Evolutionary conservation across 2,797 vertebrate species (phyloP), one percentile per base, ranked within the genome.

Genomic region (Rhynchonycteris naso): DNA sequence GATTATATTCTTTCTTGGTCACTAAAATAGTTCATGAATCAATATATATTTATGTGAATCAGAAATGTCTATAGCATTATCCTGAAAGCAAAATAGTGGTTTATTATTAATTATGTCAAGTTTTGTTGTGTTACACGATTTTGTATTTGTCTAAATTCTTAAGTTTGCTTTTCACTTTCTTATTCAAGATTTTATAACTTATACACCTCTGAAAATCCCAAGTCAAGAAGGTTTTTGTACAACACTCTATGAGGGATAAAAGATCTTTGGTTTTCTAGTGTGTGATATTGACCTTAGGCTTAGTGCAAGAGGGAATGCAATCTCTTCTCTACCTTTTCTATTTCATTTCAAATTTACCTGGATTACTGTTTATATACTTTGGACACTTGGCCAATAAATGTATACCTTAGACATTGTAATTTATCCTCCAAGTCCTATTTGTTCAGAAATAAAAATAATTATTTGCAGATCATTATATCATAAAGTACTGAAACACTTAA

Each of bases 71-170:
- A 56, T 84, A 90, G 3, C 26, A 76, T 26, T 79, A 13, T 63
- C 78, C 43, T 74, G n/a, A 88, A 91, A 93, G 18, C 15, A 84
- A 56, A 71, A 50, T 66, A 47, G 2, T 52, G 10, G 1, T 61
- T 52, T 6, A 26, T 89, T 65, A 35, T 47, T 88, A 59, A 72
- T 66, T 69, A 38, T 38, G 4, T 7, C 15, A 9, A 52, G 5
- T 66, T 66, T 88, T 80, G 0, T 22, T 91, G 38, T 50, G 5
- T 54, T 81, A 21, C n/a, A n/a, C n/a, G 78, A 19, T 3, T 56
- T 79, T 30, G 22, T 78, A 30, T 59, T 88, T 94, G 65, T 54
- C 54, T 71, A 43, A 94, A 63, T 92, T 92, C 9, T n/a, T 52
- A 78, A 35, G 69, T 95, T 92, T 61, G 1, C 24, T 69, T 83